Base-by-base conservation (phyloP, 2,888 invertebrate genomes). In the Eupithecia inturbata region DNA sequence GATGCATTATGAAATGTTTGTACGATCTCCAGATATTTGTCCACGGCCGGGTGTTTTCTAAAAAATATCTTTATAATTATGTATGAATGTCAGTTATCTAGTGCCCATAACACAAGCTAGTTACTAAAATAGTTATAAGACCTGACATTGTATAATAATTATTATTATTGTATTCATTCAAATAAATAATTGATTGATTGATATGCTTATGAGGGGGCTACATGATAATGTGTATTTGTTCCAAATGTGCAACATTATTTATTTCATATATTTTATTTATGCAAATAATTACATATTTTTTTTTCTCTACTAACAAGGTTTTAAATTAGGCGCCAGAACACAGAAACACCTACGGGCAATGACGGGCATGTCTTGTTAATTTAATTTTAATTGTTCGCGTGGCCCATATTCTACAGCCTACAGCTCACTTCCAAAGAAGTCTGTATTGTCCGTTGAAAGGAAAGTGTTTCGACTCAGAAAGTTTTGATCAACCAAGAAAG, bases 401-500 rank as follows among this genome's bases (percentile, higher is more conserved):
- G 66, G 5, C 39, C 66, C 39, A 36, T 36, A 39, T 39, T 36
- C 33, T 19, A n/a, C 22, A 22, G 28, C 53, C 63, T 19, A 9
- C 28, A 22, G 28, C 53, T 53, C 22, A 10, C 12, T 26, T 26
- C 26, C 57, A 57, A 57, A 57, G 66, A 36, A 72, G 68, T 64
- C 60, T 49, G 45, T 36, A 63, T 74, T 68, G 73, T 76, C 78
- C 82, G 83, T 86, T 86, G 84, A 82, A 82, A 87, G 87, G 87
- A 89, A 89, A 89, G 89, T 88, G 84, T 85, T 85, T 81, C 82
- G 79, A 82, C 72, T 76, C 84, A 84, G 85, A 87, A 86, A 87
- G 86, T 87, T 83, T 78, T 79, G 75, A 77, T 81, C 78, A 75
- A 76, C 76, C 72, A 81, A 84, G 84, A 85, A 84, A 84, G 81